phyloP scores from a whole-genome alignment of 2,113 vertebrate species.

The Cololabis saira region DNA sequence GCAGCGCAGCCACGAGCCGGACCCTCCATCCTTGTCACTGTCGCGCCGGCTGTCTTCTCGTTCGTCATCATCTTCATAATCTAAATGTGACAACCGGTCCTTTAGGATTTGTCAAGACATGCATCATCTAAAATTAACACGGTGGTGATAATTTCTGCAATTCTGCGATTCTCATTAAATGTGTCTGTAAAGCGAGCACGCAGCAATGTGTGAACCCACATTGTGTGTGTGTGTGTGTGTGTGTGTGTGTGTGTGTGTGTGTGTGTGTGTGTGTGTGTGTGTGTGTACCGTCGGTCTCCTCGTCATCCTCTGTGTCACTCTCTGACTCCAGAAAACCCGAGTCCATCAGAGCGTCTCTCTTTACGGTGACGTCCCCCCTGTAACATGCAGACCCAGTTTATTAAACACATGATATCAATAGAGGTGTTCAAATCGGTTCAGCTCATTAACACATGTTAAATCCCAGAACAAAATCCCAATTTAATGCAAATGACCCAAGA shows the following conservation, averaged over 20 bases:
- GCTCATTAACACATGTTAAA: constrained; percentile 10
- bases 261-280: too few species aligned
- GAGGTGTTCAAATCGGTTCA: constrained; percentile 20
- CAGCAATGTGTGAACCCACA: constrained; percentile 12
- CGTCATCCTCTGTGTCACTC: constrained; percentile 73
- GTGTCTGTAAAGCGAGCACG: constrained; percentile 20
- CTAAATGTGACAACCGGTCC: constrained; percentile 51
- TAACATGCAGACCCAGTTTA: constrained; percentile 41
- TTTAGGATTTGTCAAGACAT: constrained; percentile 30
- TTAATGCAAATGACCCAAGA: constrained; percentile 24
- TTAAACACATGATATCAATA: constrained; percentile 24
- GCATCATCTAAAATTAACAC: constrained; percentile 36
- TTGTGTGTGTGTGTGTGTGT: constrained; percentile 1
- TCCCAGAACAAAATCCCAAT: constrained; percentile 17
- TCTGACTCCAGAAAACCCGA: constrained; percentile 72
- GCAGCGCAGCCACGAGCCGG: constrained; percentile 75
- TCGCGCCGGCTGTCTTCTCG: constrained; percentile 24
- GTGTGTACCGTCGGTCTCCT: constrained; percentile 57
- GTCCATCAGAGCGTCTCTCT: constrained; percentile 75
- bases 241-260: background rate
- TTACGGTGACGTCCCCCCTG: constrained; percentile 80
- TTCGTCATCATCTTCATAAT: constrained; percentile 37
- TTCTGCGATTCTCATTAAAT: constrained; percentile 20
- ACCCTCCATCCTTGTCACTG: constrained; percentile 39
- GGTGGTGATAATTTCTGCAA: constrained; percentile 1